Evolutionary conservation across 2,797 vertebrate genomes (phyloP).

Genomic region (Acipenser oxyrinchus): DNA sequence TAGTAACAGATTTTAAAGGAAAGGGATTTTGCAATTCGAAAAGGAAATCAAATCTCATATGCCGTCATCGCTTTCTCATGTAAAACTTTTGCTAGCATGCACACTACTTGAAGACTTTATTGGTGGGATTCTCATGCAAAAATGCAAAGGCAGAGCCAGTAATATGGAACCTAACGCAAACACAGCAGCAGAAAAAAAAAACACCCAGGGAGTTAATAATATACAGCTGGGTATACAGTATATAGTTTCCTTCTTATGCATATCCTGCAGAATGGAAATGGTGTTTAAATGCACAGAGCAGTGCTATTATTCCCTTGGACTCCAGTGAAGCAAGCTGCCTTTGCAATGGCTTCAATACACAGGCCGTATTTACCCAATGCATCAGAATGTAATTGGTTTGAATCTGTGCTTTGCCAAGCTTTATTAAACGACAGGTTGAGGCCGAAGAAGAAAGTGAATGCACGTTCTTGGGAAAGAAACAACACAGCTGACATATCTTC

Average conservation of each 20-base stretch:
- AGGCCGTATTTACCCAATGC: too few species aligned
- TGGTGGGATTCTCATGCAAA: slow-evolving; percentile 60
- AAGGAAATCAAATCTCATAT: slow-evolving; percentile 26
- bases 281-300: background rate
- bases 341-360: too few species aligned
- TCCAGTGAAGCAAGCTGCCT: too few species aligned
- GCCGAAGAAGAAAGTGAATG: too few species aligned
- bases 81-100: slow-evolving; percentile 55
- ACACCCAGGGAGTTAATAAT: slow-evolving; percentile 36
- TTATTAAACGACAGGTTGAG: too few species aligned
- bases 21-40: slow-evolving; percentile 24
- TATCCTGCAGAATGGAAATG: background rate
- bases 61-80: slow-evolving; percentile 54
- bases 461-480: too few species aligned
- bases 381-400: too few species aligned
- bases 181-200: slow-evolving; percentile 45
- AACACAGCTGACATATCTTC: too few species aligned
- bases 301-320: too few species aligned
- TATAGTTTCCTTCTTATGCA: background rate
- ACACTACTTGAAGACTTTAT: slow-evolving; percentile 58
- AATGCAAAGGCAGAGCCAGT: slow-evolving; percentile 55
- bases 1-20: slow-evolving; percentile 17
- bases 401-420: too few species aligned
- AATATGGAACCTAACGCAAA: slow-evolving; percentile 58
- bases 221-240: slow-evolving; percentile 59